These are phyloP conservation scores for Irena cyanogastra DNA, from an alignment of 2,113 vertebrate species.

Conservation along the genomic window DNA sequence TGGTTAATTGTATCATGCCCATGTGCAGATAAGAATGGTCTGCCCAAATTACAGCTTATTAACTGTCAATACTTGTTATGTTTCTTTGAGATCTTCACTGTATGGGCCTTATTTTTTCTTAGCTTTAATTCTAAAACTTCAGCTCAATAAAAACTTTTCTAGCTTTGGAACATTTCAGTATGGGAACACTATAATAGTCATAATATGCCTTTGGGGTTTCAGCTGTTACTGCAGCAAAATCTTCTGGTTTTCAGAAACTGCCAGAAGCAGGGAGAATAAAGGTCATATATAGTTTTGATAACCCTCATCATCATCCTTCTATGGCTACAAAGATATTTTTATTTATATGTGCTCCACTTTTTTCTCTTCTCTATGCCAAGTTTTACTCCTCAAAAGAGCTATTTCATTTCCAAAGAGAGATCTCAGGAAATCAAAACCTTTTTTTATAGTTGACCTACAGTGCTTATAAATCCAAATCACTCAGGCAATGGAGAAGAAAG, in stretches of 20 bases:
- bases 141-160: not conserved
- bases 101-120: not conserved
- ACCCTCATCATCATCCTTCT: not conserved
- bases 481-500: not conserved
- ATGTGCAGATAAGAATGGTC: not conserved
- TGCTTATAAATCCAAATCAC: not conserved
- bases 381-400: not conserved
- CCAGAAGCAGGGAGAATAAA: not conserved
- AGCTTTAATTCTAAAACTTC: not conserved
- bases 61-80: not conserved
- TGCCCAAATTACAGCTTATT: not conserved
- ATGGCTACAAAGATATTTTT: not conserved
- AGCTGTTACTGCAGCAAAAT: not conserved
- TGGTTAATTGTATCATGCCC: not conserved
- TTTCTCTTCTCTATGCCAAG: not conserved
- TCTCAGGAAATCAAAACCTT: not conserved
- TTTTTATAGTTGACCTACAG: not conserved
- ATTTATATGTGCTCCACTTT: not conserved
- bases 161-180: not conserved
- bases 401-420: constrained; percentile 25
- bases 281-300: not conserved
- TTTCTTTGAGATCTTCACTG: not conserved
- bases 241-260: not conserved
- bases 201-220: not conserved
- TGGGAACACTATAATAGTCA: not conserved